Percentiles rank a stretch among this genome's conserved stretches.
Evolutionary conservation across 2,797 vertebrate species (phyloP).

Genomic region (Lates japonicus): DNA sequence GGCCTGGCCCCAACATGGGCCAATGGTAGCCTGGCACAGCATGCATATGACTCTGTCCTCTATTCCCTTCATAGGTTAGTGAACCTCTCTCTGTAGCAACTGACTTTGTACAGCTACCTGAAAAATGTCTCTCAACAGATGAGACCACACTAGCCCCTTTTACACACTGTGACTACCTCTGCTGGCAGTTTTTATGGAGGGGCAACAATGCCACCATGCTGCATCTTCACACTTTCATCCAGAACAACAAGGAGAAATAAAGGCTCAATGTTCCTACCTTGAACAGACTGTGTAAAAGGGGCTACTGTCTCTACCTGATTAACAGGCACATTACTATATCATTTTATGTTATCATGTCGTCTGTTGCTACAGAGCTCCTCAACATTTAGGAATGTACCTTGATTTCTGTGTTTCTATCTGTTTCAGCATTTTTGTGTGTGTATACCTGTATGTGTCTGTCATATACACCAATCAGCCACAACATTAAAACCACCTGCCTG

Average conservation of each 20-base stretch:
- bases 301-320: background rate
- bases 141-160: background rate
- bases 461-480: background rate
- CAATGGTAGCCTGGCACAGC: conserved; percentile 85
- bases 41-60: conserved; percentile 92
- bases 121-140: background rate
- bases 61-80: conserved; percentile 97
- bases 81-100: conserved; percentile 26
- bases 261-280: no score
- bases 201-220: no score
- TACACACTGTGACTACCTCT: no score
- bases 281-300: no score
- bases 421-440: background rate
- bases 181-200: no score
- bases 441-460: conserved; percentile 6
- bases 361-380: conserved; percentile 41
- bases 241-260: no score
- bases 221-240: no score
- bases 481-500: no score
- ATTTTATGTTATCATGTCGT: background rate
- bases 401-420: background rate
- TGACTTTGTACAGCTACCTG: conserved; percentile 10
- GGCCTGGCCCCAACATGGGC: conserved; percentile 34
- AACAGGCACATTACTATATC: background rate
- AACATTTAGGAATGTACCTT: background rate